These are phyloP conservation scores for Rhinopithecus roxellana DNA, from an alignment of 2,113 vertebrate species.

Conservation along the genomic window DNA sequence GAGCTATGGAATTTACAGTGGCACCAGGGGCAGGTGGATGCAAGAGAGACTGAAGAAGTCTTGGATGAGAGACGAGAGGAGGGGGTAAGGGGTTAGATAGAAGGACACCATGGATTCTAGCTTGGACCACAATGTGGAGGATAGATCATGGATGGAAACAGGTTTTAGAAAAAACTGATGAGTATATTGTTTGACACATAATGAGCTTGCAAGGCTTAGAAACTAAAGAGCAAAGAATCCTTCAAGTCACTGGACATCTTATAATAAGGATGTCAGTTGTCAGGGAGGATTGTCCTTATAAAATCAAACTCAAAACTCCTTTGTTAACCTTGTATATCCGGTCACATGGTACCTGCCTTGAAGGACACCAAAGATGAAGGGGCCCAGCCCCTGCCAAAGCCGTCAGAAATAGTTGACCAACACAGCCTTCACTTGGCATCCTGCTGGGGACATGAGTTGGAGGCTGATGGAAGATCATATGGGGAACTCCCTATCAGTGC, in stretches of 20 bases:
- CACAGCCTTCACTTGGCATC: accelerated
- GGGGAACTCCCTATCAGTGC: not conserved
- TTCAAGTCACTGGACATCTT: not conserved
- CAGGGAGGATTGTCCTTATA: not conserved
- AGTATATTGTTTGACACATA: too few relatives aligned
- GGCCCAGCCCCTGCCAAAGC: too few relatives aligned
- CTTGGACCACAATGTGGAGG: not conserved
- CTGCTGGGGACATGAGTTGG: accelerated
- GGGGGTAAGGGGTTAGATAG: too few relatives aligned
- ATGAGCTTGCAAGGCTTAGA: too few relatives aligned
- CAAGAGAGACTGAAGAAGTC: not conserved
- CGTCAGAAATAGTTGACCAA: accelerated
- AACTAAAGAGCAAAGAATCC: not conserved
- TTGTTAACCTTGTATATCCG: too few relatives aligned
- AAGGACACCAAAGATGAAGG: not conserved
- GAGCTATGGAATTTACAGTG: too few relatives aligned
- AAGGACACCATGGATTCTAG: not conserved
- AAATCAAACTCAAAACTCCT: not conserved
- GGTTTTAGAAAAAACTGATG: too few relatives aligned
- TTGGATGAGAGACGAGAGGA: not conserved
- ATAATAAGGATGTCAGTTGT: not conserved
- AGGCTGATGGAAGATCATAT: accelerated
- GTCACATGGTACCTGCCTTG: too few relatives aligned
- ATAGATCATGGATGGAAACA: not conserved
- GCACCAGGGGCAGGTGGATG: not conserved